A percentile compares a stretch with the other conserved stretches of the same genome.
These are phyloP conservation scores for Podabrus alpinus DNA, from an alignment of 2,888 invertebrate genomes.

Conservation along the genomic window DNA sequence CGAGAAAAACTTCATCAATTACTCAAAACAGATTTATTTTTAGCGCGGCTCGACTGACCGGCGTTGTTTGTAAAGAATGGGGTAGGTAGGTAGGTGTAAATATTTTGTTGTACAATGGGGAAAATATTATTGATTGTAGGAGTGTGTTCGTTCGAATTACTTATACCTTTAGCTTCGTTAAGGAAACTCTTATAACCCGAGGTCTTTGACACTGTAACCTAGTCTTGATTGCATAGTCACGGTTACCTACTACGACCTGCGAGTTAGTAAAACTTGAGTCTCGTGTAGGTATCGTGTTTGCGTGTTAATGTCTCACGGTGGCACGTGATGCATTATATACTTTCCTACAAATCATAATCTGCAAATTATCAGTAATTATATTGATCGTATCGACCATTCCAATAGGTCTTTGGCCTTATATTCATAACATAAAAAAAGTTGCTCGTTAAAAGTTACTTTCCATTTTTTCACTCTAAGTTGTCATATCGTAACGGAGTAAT, in stretches of 20 bases:
- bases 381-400: slow-evolving; percentile 31
- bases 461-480: not conserved
- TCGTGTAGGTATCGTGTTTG: slow-evolving; percentile 31
- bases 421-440: not conserved
- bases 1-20: not conserved
- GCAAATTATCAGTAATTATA: slow-evolving; percentile 37
- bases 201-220: slow-evolving; percentile 47
- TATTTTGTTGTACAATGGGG: not conserved
- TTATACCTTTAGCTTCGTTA: slow-evolving; percentile 23
- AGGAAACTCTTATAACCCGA: slow-evolving; percentile 21
- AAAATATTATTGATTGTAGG: slow-evolving; percentile 21
- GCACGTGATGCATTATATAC: slow-evolving; percentile 32
- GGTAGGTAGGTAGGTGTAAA: not conserved
- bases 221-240: slow-evolving; percentile 35
- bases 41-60: not conserved
- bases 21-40: not conserved
- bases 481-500: not conserved
- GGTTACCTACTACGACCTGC: slow-evolving; percentile 26
- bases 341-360: slow-evolving; percentile 37
- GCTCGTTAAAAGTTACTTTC: not conserved
- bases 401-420: slow-evolving; percentile 35
- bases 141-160: slow-evolving; percentile 17
- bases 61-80: not conserved
- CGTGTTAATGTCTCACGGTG: slow-evolving; percentile 34
- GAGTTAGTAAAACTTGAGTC: slow-evolving; percentile 28